phyloP scores from a whole-genome alignment of 2,113 vertebrate genomes.

The Cercopithecus mona region DNA sequence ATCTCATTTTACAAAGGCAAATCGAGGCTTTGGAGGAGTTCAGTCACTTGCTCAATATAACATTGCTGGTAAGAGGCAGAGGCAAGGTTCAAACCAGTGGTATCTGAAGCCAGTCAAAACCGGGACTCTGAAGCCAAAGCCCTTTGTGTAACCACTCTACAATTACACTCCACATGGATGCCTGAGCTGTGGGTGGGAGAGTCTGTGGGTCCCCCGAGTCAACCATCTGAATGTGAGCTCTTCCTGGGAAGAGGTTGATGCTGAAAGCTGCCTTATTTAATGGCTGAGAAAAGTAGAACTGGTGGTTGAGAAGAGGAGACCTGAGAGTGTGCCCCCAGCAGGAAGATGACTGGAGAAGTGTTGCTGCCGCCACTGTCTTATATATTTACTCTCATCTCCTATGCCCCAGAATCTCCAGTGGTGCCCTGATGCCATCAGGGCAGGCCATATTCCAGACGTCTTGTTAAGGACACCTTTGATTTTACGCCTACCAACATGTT shows the following conservation, averaged over 20 bases:
- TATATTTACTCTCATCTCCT: background rate
- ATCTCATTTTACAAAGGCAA: background rate
- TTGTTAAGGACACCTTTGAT: background rate
- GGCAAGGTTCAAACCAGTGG: background rate
- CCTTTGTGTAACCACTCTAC: background rate
- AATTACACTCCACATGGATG: fast-evolving
- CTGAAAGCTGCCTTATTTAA: background rate
- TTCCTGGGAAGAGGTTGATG: background rate
- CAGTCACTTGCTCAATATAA: background rate
- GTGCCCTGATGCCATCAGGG: background rate
- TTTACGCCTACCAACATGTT: background rate
- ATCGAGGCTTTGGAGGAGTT: background rate
- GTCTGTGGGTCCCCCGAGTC: background rate
- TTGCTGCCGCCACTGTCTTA: fast-evolving
- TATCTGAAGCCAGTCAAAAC: background rate
- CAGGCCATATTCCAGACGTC: background rate
- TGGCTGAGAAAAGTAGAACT: background rate
- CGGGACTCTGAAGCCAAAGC: background rate
- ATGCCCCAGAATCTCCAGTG: background rate
- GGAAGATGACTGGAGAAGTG: background rate
- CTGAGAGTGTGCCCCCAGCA: no score
- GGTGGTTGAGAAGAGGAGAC: background rate
- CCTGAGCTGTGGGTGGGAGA: no score
- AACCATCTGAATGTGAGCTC: background rate
- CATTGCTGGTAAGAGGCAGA: background rate